phyloP scores from a whole-genome alignment of 2,888 invertebrate genomes.

The Agrenia bidenticulata region DNA sequence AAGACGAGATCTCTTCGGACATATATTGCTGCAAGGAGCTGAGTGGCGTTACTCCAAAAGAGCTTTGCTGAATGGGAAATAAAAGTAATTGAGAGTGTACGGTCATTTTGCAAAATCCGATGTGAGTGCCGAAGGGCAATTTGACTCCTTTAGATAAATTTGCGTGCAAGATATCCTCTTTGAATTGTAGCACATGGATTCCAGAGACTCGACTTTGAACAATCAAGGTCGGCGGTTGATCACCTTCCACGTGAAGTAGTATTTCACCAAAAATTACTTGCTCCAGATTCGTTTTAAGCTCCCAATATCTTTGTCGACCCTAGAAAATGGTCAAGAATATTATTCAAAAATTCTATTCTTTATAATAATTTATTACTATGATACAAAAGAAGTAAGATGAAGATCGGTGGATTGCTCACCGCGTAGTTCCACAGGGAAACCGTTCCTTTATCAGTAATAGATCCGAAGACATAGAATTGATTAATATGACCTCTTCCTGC shows the following conservation, averaged over 20 bases:
- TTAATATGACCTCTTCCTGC: too few relatives aligned
- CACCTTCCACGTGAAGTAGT: neutral
- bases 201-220: conserved; percentile 5
- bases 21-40: too few relatives aligned
- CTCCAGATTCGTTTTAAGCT: neutral
- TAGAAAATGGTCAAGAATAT: neutral
- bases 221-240: neutral
- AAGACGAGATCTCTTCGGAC: too few relatives aligned
- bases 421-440: too few relatives aligned
- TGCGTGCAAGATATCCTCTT: neutral
- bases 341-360: too few relatives aligned
- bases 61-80: neutral
- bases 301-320: neutral
- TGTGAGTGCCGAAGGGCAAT: neutral
- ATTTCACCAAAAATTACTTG: neutral
- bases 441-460: too few relatives aligned
- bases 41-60: neutral
- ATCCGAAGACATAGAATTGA: too few relatives aligned
- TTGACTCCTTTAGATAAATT: neutral
- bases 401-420: too few relatives aligned
- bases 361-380: too few relatives aligned
- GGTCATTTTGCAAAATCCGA: conserved; percentile 6
- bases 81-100: neutral
- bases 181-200: neutral
- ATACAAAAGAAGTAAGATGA: too few relatives aligned